These are phyloP conservation scores for Pteruthius melanotis DNA, from an alignment of 2,113 vertebrate species.

Conservation along the genomic window DNA sequence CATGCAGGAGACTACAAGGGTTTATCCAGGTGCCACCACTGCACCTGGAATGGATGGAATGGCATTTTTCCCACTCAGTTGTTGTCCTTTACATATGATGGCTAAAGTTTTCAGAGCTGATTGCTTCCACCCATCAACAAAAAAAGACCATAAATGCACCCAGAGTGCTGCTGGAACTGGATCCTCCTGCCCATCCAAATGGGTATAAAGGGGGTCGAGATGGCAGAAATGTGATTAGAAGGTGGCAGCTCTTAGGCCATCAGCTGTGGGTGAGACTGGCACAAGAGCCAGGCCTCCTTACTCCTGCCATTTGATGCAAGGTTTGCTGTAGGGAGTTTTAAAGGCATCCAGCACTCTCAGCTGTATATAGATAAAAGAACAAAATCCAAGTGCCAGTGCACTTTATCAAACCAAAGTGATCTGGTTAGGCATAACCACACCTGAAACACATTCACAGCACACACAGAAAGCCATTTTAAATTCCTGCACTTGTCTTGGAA, in stretches of 20 bases:
- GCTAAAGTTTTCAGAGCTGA: not conserved
- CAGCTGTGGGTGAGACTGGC: not conserved
- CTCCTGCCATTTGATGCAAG: not conserved
- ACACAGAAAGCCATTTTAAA: not conserved
- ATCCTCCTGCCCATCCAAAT: not conserved
- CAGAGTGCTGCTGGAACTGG: not conserved
- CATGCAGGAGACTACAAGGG: not conserved
- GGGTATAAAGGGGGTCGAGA: accelerated
- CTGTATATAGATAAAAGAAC: not conserved
- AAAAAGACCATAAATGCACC: not conserved
- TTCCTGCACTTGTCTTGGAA: not conserved
- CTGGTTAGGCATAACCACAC: not conserved
- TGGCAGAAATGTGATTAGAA: not conserved
- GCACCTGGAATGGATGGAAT: not conserved
- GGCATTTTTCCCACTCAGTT: not conserved
- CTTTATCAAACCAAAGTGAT: not conserved
- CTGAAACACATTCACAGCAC: not conserved
- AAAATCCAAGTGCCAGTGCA: not conserved
- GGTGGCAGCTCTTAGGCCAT: not conserved
- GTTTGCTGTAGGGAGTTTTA: not conserved
- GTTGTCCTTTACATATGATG: not conserved
- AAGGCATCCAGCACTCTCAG: not conserved
- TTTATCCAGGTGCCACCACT: not conserved
- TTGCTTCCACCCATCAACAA: not conserved
- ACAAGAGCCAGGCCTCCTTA: not conserved